phyloP scores from a whole-genome alignment of 2,797 vertebrate genomes.

The Prunella strophiata region DNA sequence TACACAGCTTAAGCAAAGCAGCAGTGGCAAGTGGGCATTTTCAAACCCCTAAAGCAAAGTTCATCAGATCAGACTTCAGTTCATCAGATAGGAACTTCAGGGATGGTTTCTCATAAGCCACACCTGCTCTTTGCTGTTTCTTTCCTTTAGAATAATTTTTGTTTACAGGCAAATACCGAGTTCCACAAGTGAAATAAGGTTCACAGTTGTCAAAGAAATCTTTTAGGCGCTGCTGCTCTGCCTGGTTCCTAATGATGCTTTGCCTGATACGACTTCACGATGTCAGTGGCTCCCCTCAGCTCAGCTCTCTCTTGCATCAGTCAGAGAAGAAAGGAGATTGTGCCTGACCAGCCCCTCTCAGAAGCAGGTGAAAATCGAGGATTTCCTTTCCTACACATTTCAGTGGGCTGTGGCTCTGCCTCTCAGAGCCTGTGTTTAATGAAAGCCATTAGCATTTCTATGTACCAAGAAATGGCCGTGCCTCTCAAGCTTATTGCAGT shows the following conservation, averaged over 20 bases:
- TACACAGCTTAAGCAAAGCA: neutral
- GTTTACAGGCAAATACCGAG: neutral
- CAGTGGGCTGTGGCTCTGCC: neutral
- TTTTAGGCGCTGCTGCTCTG: neutral
- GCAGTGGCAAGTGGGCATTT: neutral
- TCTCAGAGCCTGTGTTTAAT: neutral
- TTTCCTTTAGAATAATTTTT: neutral
- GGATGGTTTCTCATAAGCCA: neutral
- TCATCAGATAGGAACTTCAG: accelerated
- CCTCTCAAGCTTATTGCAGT: neutral
- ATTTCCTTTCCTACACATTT: neutral
- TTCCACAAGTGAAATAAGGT: neutral
- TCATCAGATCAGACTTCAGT: neutral
- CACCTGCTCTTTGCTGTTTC: neutral
- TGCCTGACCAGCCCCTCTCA: neutral
- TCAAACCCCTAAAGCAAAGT: neutral
- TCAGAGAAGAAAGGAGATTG: neutral
- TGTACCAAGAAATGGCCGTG: neutral
- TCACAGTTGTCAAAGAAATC: neutral
- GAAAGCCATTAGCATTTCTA: neutral
- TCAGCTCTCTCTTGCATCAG: neutral
- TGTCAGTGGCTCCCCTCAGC: neutral
- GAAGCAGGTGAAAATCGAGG: neutral
- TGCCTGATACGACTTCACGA: accelerated
- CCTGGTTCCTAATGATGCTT: neutral